Base-by-base conservation (phyloP, 2,797 vertebrate species). In the Microchirus variegatus region DNA sequence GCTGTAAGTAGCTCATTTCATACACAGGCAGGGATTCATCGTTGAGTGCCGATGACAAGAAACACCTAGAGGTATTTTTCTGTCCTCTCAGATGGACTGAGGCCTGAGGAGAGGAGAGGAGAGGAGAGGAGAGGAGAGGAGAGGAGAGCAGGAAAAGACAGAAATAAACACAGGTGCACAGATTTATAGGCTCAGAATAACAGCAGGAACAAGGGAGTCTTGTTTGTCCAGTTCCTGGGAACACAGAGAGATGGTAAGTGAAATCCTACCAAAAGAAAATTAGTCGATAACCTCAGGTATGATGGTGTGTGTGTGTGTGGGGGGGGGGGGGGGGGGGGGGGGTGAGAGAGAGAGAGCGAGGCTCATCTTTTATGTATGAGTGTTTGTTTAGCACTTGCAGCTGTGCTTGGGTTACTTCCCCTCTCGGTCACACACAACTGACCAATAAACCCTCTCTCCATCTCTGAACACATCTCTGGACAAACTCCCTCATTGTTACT, bases 291-390 rank as follows among this genome's bases (percentile, higher is more conserved):
- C 75, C 44, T 53, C 67, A 82, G 67, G 77, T 83, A 82, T 84
- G 80, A 19, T 47, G 46, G 42, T 16, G 42, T 43, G 15, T 16
- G 42, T 43, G 47, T 26, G 68, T 55, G 48, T 53, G 48, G 38
- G n/a, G 1, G 31, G 0, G 41, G 22, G 36, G 10, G 44, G 5
- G 48, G 14, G 63, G 13, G 59, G 49, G 57, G 48, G 58, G 31
- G 43, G 31, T 0, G 41, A 35, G 37, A 12, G 44, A 7, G 48
- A n/a, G 63, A 15, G 59, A 52, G 57, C 46, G 58, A 36, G 43
- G 14, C 81, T 86, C 78, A 86, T 89, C 74, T 88, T 87, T 88
- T 77, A 85, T 88, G 86, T 57, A 86, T 86, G 83, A 86, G 75
- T 78, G 77, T 87, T 87, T 87, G 81, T 84, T 75, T 78, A 84